Conservation (phyloP, 1,140 invertebrate genomes). For the Zaprionus gabonicus region DNA sequence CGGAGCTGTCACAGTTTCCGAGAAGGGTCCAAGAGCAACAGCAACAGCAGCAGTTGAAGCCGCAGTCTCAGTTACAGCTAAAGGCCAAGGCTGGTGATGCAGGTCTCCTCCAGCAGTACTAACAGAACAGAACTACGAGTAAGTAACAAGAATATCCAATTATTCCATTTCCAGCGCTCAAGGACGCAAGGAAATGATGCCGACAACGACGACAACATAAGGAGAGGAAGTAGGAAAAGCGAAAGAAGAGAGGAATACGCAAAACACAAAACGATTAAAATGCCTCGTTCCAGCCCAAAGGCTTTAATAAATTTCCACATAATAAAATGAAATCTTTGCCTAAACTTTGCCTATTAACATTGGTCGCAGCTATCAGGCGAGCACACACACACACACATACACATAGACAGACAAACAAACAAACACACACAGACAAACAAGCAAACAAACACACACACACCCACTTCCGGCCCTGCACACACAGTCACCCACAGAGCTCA, state of each 20-base stretch:
- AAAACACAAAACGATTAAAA: slow-evolving; percentile 69
- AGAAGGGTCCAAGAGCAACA: not conserved
- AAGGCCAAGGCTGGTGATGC: not conserved
- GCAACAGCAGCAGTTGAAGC: not conserved
- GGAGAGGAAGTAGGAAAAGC: not conserved
- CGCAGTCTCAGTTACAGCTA: not conserved
- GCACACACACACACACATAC: slow-evolving; percentile 25
- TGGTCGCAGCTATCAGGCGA: slow-evolving; percentile 46
- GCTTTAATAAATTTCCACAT: slow-evolving; percentile 79
- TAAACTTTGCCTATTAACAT: slow-evolving; percentile 74
- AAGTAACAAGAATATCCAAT: slow-evolving; percentile 82
- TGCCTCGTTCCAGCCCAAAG: slow-evolving; percentile 58
- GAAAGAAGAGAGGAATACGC: slow-evolving; percentile 33
- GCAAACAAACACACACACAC: slow-evolving; percentile 18
- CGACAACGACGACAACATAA: slow-evolving; percentile 10
- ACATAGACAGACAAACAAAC: slow-evolving; percentile 12
- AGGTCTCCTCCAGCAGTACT: not conserved
- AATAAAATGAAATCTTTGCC: slow-evolving; percentile 79
- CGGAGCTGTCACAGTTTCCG: slow-evolving; percentile 22
- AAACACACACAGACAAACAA: slow-evolving; percentile 12
- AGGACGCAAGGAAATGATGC: slow-evolving; percentile 37
- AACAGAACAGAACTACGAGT: slow-evolving; percentile 45
- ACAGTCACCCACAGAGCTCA: slow-evolving; percentile 21
- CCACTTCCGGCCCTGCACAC: slow-evolving; percentile 32
- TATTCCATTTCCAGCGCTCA: slow-evolving; percentile 63